Evolutionary conservation across 2,888 invertebrate species (phyloP), one percentile per base, ranked within the genome.

Genomic region (Subacronicta megacephala): DNA sequence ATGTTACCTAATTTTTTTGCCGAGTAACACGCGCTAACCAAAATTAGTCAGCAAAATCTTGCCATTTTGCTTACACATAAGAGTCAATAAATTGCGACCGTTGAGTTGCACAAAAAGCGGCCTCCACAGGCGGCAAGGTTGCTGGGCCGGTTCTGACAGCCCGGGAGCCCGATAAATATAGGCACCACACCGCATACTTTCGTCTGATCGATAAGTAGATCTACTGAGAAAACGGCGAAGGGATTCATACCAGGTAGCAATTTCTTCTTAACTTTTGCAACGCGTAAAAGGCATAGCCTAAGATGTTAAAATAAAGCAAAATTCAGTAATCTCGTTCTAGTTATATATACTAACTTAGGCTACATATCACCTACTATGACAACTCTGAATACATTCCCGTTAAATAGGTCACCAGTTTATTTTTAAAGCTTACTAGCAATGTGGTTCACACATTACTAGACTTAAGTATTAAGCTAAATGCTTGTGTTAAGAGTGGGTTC

Each of bases 91-190:
- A 58, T 45, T 23, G 52, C 47, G 35, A 55, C 50, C 50, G 54
- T 64, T 47, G 55, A 56, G 20, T 53, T 58, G 46, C 10, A 84
- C 81, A 90, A 90, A 91, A 91, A 88, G 81, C 72, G 82, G 84
- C 83, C 84, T 83, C 84, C 59, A 78, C 66, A 71, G 72, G 71
- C 74, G 75, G 81, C 85, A 86, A 90, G 89, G 90, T 81, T 87
- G 89, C 74, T 72, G 56, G 78, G 81, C 91, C 85, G 87, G 89
- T 90, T 90, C 78, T 50, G 71, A 77, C 66, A 53, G 26, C 52
- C 49, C 36, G 35, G 52, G 40, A 50, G 59, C 54, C 62, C 58
- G 74, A 75, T 78, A 76, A 69, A 75, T 77, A 71, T 67, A 71
- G 64, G 65, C 67, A 58, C 35, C 51, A 56, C 61, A 42, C 43